Percentiles rank a stretch among this genome's conserved stretches.
phyloP scores from a whole-genome alignment of 2,113 vertebrate species.

The Brachypodius melanocephalos region DNA sequence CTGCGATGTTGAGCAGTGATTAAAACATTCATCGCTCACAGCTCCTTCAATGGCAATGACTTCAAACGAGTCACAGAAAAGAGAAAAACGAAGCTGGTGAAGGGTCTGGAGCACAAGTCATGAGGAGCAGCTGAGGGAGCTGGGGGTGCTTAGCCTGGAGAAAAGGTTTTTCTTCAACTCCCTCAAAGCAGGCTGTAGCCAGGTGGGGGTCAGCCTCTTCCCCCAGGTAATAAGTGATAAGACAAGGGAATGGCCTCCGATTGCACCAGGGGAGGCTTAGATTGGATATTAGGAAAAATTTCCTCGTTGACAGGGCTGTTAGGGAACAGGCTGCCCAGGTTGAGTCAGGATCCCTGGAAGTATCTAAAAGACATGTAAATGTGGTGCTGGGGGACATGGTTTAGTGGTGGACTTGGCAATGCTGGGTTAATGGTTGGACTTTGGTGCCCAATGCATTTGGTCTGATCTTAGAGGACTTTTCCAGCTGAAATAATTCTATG shows the following conservation, averaged over 20 bases:
- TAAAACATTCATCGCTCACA: background rate
- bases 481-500: background rate
- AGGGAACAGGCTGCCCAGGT: background rate
- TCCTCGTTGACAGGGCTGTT: background rate
- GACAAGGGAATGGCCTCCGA: background rate
- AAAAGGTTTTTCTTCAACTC: background rate
- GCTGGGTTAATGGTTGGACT: background rate
- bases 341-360: background rate
- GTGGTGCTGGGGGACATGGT: background rate
- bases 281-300: background rate
- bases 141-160: background rate
- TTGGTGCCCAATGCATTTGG: background rate
- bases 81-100: background rate
- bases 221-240: background rate
- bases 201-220: background rate
- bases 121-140: background rate
- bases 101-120: background rate
- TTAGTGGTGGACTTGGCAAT: background rate
- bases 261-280: background rate
- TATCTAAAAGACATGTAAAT: background rate
- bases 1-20: background rate
- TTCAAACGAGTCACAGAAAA: background rate
- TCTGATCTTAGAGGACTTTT: background rate
- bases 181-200: background rate
- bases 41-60: background rate